Evolutionary conservation across 2,888 invertebrate genomes (phyloP).

Genomic region (Hydroisotoma schaefferi): DNA sequence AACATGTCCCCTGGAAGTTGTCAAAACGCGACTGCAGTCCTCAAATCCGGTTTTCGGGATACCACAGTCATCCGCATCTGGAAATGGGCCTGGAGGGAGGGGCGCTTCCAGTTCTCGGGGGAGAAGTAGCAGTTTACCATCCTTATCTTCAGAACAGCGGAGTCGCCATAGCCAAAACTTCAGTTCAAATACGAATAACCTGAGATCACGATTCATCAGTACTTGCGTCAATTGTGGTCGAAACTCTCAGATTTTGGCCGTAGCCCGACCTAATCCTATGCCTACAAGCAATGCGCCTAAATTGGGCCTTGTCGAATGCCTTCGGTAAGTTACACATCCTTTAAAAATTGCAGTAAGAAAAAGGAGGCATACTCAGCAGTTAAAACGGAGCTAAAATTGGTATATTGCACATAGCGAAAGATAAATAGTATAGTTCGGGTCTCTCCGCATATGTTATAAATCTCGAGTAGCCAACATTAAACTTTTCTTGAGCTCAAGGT

Average conservation of each 20-base stretch:
- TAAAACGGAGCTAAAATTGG: too few relatives aligned
- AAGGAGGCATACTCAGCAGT: too few relatives aligned
- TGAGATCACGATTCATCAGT: conserved; percentile 55
- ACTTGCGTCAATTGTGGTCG: conserved; percentile 59
- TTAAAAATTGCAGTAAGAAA: too few relatives aligned
- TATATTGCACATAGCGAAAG: too few relatives aligned
- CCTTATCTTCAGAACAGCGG: conserved; percentile 57
- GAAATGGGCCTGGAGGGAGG: conserved; percentile 39
- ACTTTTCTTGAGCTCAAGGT: too few relatives aligned
- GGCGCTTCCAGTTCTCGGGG: conserved; percentile 56
- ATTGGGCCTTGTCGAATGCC: conserved; percentile 76
- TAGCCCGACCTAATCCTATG: conserved; percentile 40
- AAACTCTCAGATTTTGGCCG: conserved; percentile 49
- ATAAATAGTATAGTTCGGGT: too few relatives aligned
- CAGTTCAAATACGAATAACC: conserved; percentile 15
- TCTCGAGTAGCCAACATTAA: too few relatives aligned
- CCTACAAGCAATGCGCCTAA: conserved; percentile 42
- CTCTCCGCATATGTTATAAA: too few relatives aligned
- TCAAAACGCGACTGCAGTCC: conserved; percentile 94
- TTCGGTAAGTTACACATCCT: conserved; percentile 64
- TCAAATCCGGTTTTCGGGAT: conserved; percentile 65
- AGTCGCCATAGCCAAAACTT: conserved; percentile 60
- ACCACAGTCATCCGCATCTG: neutral
- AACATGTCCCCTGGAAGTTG: conserved; percentile 96
- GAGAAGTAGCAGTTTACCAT: conserved; percentile 54